Percentiles rank a stretch among this genome's conserved stretches.
These are phyloP conservation scores for Stramonita haemastoma DNA, from an alignment of 2,888 invertebrate genomes.

Conservation along the genomic window DNA sequence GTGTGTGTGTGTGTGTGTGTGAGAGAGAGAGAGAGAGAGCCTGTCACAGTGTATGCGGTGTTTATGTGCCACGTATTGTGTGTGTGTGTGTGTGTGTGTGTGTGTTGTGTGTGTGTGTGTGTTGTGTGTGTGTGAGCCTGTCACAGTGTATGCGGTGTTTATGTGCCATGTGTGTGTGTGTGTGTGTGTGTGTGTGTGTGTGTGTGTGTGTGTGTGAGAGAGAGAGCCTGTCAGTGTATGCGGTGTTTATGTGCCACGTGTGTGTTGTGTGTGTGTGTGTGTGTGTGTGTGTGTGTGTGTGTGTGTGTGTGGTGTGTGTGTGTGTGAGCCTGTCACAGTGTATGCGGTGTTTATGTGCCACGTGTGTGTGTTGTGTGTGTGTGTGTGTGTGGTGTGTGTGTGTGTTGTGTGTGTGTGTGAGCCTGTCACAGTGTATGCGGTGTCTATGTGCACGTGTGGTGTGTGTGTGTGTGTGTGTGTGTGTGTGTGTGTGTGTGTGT, in stretches of 20 bases:
- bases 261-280: neutral
- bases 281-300: too few relatives aligned
- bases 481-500: constrained; percentile 4
- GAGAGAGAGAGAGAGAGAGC: neutral
- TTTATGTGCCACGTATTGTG: too few relatives aligned
- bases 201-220: too few relatives aligned
- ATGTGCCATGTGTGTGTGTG: neutral
- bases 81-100: neutral
- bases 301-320: neutral
- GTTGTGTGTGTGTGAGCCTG: neutral
- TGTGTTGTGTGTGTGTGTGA: neutral
- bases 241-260: too few relatives aligned
- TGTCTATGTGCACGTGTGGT: neutral
- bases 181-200: constrained; percentile 10
- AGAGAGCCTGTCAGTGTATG: too few relatives aligned
- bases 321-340: too few relatives aligned
- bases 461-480: neutral
- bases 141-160: neutral
- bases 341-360: too few relatives aligned
- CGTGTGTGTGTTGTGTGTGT: too few relatives aligned
- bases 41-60: too few relatives aligned
- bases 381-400: constrained; percentile 10
- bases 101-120: neutral
- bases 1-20: neutral
- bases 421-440: neutral